phyloP scores from a whole-genome alignment of 2,888 invertebrate genomes.

The Cosmia pyralina region DNA sequence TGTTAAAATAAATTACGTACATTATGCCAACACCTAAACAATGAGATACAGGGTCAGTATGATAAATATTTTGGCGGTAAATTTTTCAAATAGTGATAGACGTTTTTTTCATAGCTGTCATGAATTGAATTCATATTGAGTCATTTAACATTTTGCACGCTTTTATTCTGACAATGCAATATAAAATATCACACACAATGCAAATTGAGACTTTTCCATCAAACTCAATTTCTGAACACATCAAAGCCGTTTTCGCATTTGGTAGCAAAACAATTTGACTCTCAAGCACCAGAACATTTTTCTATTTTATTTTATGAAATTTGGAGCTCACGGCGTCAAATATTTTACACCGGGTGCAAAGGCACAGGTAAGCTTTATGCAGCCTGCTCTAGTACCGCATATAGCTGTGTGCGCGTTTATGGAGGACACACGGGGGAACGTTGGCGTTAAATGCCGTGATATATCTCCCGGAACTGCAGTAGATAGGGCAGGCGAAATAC shows the following conservation, averaged over 20 bases:
- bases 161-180: background rate
- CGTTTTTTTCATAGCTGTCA: slow-evolving; percentile 11
- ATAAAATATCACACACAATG: slow-evolving; percentile 4
- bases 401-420: slow-evolving; percentile 61
- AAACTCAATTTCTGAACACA: slow-evolving; percentile 18
- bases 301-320: slow-evolving; percentile 64
- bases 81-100: slow-evolving; percentile 6
- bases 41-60: slow-evolving; percentile 3
- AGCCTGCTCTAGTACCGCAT: slow-evolving; percentile 51
- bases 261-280: slow-evolving; percentile 54
- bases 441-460: slow-evolving; percentile 71
- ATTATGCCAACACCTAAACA: slow-evolving; percentile 8
- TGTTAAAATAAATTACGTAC: slow-evolving; percentile 33
- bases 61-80: slow-evolving; percentile 1
- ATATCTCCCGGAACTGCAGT: slow-evolving; percentile 71
- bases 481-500: slow-evolving; percentile 64
- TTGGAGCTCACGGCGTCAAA: slow-evolving; percentile 60
- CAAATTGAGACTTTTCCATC: slow-evolving; percentile 27
- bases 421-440: slow-evolving; percentile 67
- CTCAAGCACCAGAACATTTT: slow-evolving; percentile 45
- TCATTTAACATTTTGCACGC: background rate
- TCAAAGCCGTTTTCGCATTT: slow-evolving; percentile 37
- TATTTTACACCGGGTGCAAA: slow-evolving; percentile 67
- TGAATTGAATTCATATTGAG: background rate
- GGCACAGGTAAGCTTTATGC: slow-evolving; percentile 70